Percentiles rank a stretch among this genome's conserved stretches.
Conservation (phyloP, 2,888 invertebrate species). For the Eulithis testata region DNA sequence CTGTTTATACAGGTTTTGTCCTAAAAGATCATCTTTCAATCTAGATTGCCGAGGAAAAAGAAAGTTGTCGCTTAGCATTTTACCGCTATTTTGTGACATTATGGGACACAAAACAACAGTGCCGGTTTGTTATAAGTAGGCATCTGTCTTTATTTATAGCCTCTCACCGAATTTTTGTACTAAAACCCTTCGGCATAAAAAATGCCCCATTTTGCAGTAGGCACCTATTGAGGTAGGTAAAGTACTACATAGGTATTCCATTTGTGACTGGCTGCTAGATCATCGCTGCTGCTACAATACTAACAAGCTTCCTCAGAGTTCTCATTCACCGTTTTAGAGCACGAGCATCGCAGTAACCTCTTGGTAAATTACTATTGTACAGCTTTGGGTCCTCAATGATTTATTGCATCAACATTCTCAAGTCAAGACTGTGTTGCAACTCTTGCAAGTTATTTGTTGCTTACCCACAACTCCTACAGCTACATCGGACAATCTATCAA, state of each 20-base stretch:
- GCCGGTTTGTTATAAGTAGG: no score
- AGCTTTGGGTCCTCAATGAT: conserved; percentile 20
- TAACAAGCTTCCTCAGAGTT: no score
- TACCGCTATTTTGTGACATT: background rate
- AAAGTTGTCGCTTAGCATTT: background rate
- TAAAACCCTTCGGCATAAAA: no score
- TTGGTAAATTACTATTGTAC: conserved; percentile 5
- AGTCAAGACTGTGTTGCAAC: conserved; percentile 65
- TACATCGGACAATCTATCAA: conserved; percentile 61
- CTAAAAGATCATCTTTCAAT: conserved; percentile 9
- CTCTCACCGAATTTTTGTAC: no score
- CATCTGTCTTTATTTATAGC: no score
- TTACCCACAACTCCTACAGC: conserved; percentile 74
- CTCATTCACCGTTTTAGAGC: background rate
- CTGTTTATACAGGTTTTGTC: conserved; percentile 1
- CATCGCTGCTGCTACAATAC: no score
- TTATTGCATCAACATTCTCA: conserved; percentile 61
- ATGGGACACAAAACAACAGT: background rate
- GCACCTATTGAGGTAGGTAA: no score
- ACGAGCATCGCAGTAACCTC: background rate
- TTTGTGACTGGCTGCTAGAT: no score
- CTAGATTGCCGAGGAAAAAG: background rate
- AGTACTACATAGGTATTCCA: no score
- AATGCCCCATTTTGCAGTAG: no score
- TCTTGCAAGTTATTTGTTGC: conserved; percentile 60